Percentiles rank a stretch among this genome's conserved stretches.
Conservation (phyloP, 2,797 vertebrate species). For the Petrocephalus schoutedeni region DNA sequence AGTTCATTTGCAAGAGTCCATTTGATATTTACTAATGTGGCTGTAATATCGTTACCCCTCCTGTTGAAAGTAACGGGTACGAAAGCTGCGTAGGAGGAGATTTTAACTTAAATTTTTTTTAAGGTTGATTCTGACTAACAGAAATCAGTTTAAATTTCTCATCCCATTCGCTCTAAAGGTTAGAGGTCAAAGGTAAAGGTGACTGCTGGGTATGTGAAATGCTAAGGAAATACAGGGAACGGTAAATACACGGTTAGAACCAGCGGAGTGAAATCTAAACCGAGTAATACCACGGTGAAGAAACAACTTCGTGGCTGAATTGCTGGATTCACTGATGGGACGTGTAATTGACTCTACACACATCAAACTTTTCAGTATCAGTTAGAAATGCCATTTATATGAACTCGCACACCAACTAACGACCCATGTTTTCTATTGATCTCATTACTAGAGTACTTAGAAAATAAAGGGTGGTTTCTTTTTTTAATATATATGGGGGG, state of each 20-base stretch:
- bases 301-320: background rate
- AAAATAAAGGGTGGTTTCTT: constrained; percentile 34
- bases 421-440: constrained; percentile 29
- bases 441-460: constrained; percentile 43
- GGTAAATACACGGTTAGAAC: background rate
- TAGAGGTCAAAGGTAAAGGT: background rate
- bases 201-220: background rate
- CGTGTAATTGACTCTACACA: background rate
- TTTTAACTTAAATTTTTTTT: background rate
- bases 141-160: background rate
- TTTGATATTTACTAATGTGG: background rate
- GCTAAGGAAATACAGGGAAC: background rate
- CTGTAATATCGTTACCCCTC: background rate
- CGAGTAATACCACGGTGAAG: background rate
- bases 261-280: background rate
- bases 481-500: constrained; percentile 48
- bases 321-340: background rate
- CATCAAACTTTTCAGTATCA: background rate
- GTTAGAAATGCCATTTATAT: background rate
- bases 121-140: background rate
- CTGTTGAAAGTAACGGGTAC: background rate
- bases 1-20: background rate
- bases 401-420: constrained; percentile 3
- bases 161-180: background rate
- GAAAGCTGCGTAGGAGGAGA: background rate